These are phyloP conservation scores for Plecturocebus donacophilus DNA, from an alignment of 2,113 vertebrate species.

Conservation along the genomic window DNA sequence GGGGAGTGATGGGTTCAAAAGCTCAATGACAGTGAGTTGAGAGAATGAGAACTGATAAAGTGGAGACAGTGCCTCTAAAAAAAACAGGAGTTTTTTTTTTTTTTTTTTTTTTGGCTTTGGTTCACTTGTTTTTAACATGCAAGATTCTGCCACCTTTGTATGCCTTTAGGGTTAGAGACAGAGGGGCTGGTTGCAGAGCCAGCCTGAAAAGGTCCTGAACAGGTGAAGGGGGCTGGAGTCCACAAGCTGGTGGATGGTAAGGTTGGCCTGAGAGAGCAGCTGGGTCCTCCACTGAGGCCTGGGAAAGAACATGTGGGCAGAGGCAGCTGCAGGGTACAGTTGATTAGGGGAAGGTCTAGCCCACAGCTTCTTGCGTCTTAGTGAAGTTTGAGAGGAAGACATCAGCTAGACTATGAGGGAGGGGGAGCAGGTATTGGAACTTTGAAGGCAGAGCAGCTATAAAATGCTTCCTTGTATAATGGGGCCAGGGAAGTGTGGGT, in stretches of 20 bases:
- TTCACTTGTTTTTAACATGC: not conserved
- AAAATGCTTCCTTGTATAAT: not conserved
- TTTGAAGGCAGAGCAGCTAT: not conserved
- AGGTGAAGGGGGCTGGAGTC: not conserved
- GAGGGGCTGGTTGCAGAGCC: not conserved
- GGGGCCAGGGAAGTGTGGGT: accelerated
- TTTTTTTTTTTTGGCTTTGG: not conserved
- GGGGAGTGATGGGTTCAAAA: not conserved
- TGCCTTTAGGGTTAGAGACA: not conserved
- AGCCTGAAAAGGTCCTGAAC: too few relatives aligned
- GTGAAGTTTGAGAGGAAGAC: not conserved
- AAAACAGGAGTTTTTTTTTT: not conserved
- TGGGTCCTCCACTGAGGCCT: not conserved
- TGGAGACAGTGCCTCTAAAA: not conserved
- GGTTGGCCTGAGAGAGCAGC: not conserved
- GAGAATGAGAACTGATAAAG: not conserved
- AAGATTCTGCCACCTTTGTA: not conserved
- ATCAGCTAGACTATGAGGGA: not conserved
- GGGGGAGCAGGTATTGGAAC: not conserved
- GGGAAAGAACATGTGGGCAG: accelerated
- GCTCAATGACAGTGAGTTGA: not conserved
- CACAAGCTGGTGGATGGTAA: not conserved
- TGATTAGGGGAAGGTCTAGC: not conserved
- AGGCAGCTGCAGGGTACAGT: accelerated
- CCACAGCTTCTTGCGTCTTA: not conserved